Evolutionary conservation across 2,113 vertebrate genomes (phyloP).

Genomic region (Pseudorectes ferrugineus): DNA sequence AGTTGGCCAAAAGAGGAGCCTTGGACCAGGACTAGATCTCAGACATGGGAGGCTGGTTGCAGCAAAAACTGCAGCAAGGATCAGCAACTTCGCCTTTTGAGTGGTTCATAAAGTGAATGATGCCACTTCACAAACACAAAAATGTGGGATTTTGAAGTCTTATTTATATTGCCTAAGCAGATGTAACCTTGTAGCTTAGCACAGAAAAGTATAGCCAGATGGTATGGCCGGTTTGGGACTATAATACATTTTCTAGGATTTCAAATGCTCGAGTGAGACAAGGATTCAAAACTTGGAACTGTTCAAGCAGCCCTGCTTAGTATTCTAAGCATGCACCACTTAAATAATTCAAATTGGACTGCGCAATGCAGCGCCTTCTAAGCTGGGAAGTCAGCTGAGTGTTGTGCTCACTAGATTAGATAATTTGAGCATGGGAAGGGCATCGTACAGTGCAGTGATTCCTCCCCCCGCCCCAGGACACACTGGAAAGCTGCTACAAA

Average conservation of each 20-base stretch:
- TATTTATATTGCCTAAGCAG: neutral
- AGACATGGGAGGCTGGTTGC: neutral
- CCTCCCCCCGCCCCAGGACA: neutral
- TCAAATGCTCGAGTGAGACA: constrained; percentile 4
- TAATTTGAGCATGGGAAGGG: constrained; percentile 46
- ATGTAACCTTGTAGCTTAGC: neutral
- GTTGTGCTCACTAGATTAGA: constrained; percentile 41
- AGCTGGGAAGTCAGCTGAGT: constrained; percentile 58
- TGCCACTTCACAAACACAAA: neutral
- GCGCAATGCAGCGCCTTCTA: constrained; percentile 50
- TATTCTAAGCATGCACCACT: constrained; percentile 46
- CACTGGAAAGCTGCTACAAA: neutral
- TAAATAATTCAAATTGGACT: constrained; percentile 63
- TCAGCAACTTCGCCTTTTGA: neutral
- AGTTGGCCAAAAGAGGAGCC: neutral
- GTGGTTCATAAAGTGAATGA: neutral
- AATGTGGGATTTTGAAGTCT: neutral
- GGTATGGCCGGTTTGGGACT: neutral
- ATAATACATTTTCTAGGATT: neutral
- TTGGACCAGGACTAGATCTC: neutral
- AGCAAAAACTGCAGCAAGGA: neutral
- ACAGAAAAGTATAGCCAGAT: neutral
- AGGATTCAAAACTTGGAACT: neutral
- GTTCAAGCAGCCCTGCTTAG: constrained; percentile 39
- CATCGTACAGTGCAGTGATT: neutral